Base-by-base conservation (phyloP, 2,113 vertebrate species). In the Copsychus sechellarum region DNA sequence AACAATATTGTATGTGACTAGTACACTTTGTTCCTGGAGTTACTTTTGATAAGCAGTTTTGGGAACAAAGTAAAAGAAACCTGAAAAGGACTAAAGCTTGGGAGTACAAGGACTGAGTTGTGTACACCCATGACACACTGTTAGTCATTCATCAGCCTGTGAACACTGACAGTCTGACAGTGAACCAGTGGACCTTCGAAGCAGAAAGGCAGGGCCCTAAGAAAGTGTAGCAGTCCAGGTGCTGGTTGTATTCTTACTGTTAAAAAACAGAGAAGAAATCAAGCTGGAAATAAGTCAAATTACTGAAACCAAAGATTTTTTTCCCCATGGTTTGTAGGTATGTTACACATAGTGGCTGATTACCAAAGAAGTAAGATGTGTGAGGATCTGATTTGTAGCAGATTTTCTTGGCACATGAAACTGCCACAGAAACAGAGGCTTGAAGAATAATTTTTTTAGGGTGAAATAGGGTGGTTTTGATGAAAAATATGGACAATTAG, bases 121-220 rank as follows among this genome's bases (percentile, higher is more conserved):
- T 0, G 0, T 45, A 9, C 5, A 11, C 19, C 40, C 21, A 6
- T 77, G 66, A 31, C 0, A 2, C 0, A 1, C 26, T 48, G 40
- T n/a, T 73, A 26, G 23, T 43, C 58, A 81, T 73, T 89, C 53
- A 65, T 65, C n/a, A 53, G 45, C 40, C 54, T 31, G 16, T 57
- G 36, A 60, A 33, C 8, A 12, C 43, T 64, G 74, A 16, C 26
- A 47, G 58, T 47, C 60, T 50, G 56, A 85, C 18, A 28, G 36
- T n/a, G 45, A 78, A 54, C 40, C 67, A 34, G 10, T 38, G 54
- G 8, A 12, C 60, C 45, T 86, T 79, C 36, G 57, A 64, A 94
- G 48, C 43, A 64, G 56, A 67, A 88, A 74, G 67, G 8, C 73
- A 87, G 33, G 25, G 26, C 40, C 9, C 3, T 50, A 71, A 66